phyloP scores from a whole-genome alignment of 2,113 vertebrate species.

The Melanotaenia duboulayi region DNA sequence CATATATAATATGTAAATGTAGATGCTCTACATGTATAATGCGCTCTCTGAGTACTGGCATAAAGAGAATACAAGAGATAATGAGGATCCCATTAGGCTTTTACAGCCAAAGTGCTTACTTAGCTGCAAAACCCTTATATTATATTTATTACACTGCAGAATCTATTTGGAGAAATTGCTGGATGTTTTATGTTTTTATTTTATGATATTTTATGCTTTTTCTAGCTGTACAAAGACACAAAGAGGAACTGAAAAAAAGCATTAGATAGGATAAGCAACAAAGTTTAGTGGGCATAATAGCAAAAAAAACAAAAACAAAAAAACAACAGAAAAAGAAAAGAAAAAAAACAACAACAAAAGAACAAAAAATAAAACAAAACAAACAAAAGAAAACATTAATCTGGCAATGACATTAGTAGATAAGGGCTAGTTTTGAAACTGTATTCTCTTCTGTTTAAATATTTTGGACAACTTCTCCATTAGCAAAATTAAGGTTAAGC shows the following conservation, averaged over 20 bases:
- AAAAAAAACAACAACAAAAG: no score
- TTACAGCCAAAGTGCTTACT: constrained; percentile 17
- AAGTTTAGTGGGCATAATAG: constrained; percentile 10
- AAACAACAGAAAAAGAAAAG: no score
- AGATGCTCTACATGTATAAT: not conserved
- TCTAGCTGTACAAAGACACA: constrained; percentile 4
- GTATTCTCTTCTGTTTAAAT: not conserved
- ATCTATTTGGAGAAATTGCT: constrained; percentile 30
- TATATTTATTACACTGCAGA: constrained; percentile 24
- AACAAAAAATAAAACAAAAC: constrained; percentile 6
- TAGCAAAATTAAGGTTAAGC: not conserved
- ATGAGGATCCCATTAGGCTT: constrained; percentile 14
- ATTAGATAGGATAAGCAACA: constrained; percentile 10
- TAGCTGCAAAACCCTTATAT: constrained; percentile 15
- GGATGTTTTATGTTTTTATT: constrained; percentile 37
- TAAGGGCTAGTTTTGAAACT: not conserved
- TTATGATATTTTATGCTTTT: constrained; percentile 20
- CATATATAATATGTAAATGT: not conserved
- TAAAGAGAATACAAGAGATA: constrained; percentile 1
- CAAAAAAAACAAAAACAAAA: not conserved
- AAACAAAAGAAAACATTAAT: constrained; percentile 3
- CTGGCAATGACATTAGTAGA: not conserved
- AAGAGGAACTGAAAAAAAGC: constrained; percentile 11
- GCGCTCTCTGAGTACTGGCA: constrained; percentile 5
- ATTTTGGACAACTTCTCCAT: not conserved